Conservation (phyloP, 2,888 invertebrate species). For the Sarcophaga caerulescens region DNA sequence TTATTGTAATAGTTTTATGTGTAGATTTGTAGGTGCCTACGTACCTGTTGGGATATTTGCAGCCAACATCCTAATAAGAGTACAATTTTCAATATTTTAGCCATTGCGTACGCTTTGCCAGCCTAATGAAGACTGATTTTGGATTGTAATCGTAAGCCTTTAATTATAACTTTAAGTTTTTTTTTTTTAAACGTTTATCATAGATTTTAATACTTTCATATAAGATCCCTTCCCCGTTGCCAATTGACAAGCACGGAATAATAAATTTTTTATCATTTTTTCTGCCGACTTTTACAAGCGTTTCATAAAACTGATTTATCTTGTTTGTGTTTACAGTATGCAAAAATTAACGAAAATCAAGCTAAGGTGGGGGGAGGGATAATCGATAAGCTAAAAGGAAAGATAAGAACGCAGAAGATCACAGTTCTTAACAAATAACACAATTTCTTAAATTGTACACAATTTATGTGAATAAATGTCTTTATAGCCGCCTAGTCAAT, state of each 20-base stretch:
- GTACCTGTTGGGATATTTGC: conserved; percentile 45
- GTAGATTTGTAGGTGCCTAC: neutral
- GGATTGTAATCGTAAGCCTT: neutral
- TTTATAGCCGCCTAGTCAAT: too few species aligned
- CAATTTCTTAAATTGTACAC: neutral
- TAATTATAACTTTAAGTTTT: neutral
- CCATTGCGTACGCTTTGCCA: conserved; percentile 18
- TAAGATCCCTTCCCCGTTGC: neutral
- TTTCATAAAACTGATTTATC: neutral
- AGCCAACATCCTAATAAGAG: conserved; percentile 5
- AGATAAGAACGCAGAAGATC: neutral
- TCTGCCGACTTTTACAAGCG: neutral
- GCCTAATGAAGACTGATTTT: conserved; percentile 22
- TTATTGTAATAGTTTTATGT: neutral
- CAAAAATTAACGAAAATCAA: neutral
- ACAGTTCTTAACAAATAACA: neutral
- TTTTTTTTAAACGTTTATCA: neutral
- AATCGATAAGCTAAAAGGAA: neutral
- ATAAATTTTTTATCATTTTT: conserved; percentile 26
- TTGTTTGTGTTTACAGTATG: neutral
- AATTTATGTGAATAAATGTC: too few species aligned
- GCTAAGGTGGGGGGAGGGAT: neutral
- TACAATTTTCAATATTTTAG: neutral
- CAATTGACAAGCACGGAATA: neutral
- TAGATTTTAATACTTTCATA: neutral